Percentiles rank a stretch among this genome's conserved stretches.
Evolutionary conservation across 2,113 vertebrate genomes (phyloP).

Genomic region (Genyomyrus donnyi): DNA sequence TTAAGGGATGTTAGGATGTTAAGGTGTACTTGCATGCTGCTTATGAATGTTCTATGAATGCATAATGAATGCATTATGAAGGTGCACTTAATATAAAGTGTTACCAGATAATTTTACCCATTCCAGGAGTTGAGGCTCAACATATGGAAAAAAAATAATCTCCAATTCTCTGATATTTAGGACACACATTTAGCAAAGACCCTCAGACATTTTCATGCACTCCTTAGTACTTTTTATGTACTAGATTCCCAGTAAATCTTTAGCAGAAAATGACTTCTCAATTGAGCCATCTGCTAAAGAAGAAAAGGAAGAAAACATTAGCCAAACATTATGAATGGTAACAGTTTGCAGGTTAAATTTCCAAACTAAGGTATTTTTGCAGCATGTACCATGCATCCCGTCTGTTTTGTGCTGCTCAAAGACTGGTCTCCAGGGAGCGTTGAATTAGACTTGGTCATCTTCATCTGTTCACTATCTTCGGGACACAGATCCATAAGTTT

Average conservation of each 20-base stretch:
- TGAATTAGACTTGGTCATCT: background rate
- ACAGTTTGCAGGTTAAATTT: background rate
- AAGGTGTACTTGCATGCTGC: no score
- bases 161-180: background rate
- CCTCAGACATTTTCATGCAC: background rate
- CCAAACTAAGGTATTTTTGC: background rate
- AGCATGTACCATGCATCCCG: background rate
- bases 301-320: background rate
- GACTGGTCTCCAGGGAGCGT: background rate
- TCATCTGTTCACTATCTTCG: background rate
- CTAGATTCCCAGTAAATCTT: background rate
- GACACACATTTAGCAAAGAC: background rate
- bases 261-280: background rate
- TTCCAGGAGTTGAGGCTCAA: background rate
- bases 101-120: background rate
- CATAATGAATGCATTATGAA: no score
- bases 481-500: background rate
- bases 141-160: background rate
- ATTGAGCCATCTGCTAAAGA: background rate
- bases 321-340: background rate
- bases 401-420: background rate
- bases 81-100: no score
- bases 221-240: background rate
- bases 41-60: no score
- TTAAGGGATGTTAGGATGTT: no score